These are phyloP conservation scores for Cliona cf. orientalis DNA, from an alignment of 37 sponge, comb jelly and placozoan genomes.

Conservation along the genomic window DNA sequence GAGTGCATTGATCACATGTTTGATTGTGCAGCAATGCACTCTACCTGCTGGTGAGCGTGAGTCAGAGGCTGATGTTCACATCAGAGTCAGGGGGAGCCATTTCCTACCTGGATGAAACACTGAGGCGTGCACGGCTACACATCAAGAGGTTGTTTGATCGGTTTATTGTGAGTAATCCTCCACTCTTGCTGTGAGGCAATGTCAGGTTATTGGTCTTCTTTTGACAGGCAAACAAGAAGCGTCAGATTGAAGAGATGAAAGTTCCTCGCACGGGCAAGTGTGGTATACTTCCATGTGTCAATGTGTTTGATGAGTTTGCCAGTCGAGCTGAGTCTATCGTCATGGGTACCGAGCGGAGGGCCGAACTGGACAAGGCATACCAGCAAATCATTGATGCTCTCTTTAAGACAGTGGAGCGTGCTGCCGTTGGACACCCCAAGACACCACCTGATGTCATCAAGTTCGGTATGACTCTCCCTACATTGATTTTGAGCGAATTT, in stretches of 20 bases:
- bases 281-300: constrained; percentile 82
- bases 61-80: constrained; percentile 60
- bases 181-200: not conserved
- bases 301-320: constrained; percentile 68
- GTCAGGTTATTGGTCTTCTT: not conserved
- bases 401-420: constrained; percentile 69
- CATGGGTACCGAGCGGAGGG: constrained; percentile 53
- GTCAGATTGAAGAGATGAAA: constrained; percentile 63
- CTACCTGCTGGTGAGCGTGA: constrained; percentile 69
- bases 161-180: constrained; percentile 66
- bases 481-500: no score
- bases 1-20: not conserved
- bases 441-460: constrained; percentile 87
- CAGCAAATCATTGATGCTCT: constrained; percentile 65
- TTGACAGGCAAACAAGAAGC: constrained; percentile 36
- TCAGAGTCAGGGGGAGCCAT: constrained; percentile 38
- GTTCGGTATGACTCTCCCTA: constrained; percentile 62
- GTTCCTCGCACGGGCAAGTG: constrained; percentile 70
- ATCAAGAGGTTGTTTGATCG: constrained; percentile 79
- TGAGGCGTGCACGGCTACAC: constrained; percentile 55
- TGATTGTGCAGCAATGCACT: constrained; percentile 72
- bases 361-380: constrained; percentile 85
- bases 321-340: constrained; percentile 72
- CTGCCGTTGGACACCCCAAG: constrained; percentile 75
- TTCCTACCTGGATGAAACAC: constrained; percentile 65